phyloP scores from a whole-genome alignment of 2,113 vertebrate genomes.

The Zosterops borbonicus region DNA sequence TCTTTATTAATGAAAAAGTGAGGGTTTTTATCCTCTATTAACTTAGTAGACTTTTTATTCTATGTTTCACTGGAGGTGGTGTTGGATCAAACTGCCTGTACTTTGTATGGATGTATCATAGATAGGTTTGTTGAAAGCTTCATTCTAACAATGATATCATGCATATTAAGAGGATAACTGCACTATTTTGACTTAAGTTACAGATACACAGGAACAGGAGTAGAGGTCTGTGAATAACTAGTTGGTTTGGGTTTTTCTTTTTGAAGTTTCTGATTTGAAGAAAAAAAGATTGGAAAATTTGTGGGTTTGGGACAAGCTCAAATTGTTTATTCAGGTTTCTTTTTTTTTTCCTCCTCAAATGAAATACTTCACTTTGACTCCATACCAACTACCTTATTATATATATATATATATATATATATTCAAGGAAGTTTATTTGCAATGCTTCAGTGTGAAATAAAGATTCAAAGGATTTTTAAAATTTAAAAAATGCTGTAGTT shows the following conservation, averaged over 20 bases:
- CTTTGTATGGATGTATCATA: neutral
- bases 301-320: neutral
- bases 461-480: neutral
- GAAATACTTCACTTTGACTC: neutral
- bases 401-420: neutral
- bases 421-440: neutral
- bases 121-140: neutral
- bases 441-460: neutral
- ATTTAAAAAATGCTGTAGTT: neutral
- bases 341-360: neutral
- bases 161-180: neutral
- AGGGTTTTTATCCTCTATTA: fast-evolving
- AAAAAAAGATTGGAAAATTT: neutral
- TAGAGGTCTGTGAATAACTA: neutral
- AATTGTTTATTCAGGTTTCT: neutral
- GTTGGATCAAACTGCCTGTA: neutral
- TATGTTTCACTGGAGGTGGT: neutral
- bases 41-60: neutral
- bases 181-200: neutral
- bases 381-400: neutral
- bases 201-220: neutral
- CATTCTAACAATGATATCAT: neutral
- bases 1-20: neutral
- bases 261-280: neutral
- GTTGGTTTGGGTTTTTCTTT: fast-evolving